A percentile compares a stretch with the other conserved stretches of the same genome.
Evolutionary conservation across 2,797 vertebrate species (phyloP).

Genomic region (Poeciliopsis gracilis): DNA sequence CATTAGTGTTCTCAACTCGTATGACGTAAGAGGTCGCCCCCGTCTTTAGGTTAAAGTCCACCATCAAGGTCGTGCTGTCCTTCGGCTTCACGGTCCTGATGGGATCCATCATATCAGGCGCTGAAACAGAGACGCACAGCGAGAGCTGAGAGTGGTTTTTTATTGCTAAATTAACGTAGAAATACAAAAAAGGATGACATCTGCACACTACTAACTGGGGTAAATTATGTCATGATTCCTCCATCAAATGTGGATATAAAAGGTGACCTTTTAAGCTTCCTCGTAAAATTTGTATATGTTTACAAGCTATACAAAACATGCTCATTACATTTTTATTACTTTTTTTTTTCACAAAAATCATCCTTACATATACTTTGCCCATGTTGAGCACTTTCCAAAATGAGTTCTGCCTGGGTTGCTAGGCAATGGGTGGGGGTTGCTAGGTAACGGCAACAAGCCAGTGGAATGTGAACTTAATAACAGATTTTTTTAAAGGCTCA

Average conservation of each 20-base stretch:
- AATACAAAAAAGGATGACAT: not conserved
- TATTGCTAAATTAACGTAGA: not conserved
- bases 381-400: too few species aligned
- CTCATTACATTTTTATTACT: too few species aligned
- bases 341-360: too few species aligned
- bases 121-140: slow-evolving; percentile 65
- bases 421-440: too few species aligned
- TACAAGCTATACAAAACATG: too few species aligned
- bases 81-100: slow-evolving; percentile 81
- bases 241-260: not conserved
- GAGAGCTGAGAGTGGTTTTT: not conserved
- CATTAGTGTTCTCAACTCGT: slow-evolving; percentile 72
- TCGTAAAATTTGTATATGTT: too few species aligned
- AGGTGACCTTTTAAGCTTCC: too few species aligned
- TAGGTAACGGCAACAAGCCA: too few species aligned
- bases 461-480: too few species aligned
- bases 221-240: not conserved
- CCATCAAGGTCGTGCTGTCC: slow-evolving; percentile 86
- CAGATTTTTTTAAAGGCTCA: too few species aligned
- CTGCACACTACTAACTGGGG: not conserved
- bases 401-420: too few species aligned
- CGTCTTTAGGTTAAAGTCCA: slow-evolving; percentile 77
- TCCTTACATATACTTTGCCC: too few species aligned
- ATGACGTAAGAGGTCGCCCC: slow-evolving; percentile 86
- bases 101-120: slow-evolving; percentile 76